Conservation (phyloP, 2,797 vertebrate genomes). For the Characodon lateralis region DNA sequence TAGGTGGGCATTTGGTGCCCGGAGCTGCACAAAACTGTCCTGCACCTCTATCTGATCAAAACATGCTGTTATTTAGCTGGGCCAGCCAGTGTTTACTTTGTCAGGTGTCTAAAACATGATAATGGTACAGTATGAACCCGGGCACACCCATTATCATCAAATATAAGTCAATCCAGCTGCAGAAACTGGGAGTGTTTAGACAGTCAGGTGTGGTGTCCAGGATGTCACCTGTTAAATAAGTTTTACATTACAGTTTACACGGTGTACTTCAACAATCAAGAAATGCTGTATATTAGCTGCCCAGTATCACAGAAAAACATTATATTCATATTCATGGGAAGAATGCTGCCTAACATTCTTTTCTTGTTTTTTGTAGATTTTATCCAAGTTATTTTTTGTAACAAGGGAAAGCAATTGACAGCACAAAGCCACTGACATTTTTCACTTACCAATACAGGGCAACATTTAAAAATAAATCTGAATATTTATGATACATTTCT, state of each 20-base stretch:
- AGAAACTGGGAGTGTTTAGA: conserved; percentile 49
- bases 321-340: not conserved
- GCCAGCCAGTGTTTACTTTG: conserved; percentile 11
- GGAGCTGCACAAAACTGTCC: not conserved
- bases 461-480: not conserved
- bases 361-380: not conserved
- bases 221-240: conserved; percentile 41
- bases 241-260: conserved; percentile 1
- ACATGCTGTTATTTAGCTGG: conserved; percentile 2
- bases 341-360: not conserved
- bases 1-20: not conserved
- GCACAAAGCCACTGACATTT: not conserved
- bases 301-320: not conserved
- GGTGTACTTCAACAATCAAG: not conserved
- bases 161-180: conserved; percentile 16
- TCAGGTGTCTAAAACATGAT: conserved; percentile 55
- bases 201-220: conserved; percentile 66
- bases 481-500: not conserved
- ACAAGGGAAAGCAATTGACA: not conserved
- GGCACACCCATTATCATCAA: conserved; percentile 51
- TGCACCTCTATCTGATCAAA: not conserved
- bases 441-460: not conserved
- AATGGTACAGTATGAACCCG: conserved; percentile 11
- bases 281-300: not conserved
- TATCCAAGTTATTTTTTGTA: not conserved